Conservation (phyloP, 2,797 vertebrate genomes). For the Ctenopoma multispine region DNA sequence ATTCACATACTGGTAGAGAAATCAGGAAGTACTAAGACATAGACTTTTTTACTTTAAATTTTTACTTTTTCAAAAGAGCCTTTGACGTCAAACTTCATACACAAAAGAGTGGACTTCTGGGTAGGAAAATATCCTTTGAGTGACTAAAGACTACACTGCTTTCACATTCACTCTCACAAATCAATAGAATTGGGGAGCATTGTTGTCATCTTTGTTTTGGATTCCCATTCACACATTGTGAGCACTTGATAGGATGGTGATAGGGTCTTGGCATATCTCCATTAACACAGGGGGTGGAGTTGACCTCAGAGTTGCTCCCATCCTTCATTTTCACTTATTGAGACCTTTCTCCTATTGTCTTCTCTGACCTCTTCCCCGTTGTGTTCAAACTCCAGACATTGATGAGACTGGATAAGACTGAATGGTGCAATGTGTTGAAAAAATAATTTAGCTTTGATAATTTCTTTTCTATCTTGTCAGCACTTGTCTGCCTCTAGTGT, state of each 20-base stretch:
- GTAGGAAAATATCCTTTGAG: conserved; percentile 30
- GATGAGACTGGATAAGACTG: conserved; percentile 3
- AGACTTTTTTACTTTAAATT: too few relatives aligned
- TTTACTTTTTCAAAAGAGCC: conserved; percentile 3
- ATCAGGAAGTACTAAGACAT: not conserved
- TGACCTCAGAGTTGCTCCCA: conserved; percentile 61
- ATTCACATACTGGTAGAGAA: not conserved
- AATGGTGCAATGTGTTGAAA: conserved; percentile 29
- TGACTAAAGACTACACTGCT: conserved; percentile 24
- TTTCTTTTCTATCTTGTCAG: conserved; percentile 39
- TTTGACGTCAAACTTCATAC: conserved; percentile 1
- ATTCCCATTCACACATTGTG: conserved; percentile 72
- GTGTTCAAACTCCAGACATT: conserved; percentile 32
- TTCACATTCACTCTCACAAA: conserved; percentile 31
- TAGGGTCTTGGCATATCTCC: conserved; percentile 70
- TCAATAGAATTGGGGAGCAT: conserved; percentile 54
- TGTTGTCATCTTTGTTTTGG: conserved; percentile 70
- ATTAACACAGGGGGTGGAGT: conserved; percentile 63
- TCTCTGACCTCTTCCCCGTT: conserved; percentile 7
- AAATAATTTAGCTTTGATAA: conserved; percentile 1
- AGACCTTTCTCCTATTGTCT: conserved; percentile 45
- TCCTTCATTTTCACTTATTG: conserved; percentile 51
- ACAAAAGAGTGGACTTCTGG: not conserved
- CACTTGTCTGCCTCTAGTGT: conserved; percentile 12
- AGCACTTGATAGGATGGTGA: conserved; percentile 67